Percentiles rank a stretch among this genome's conserved stretches.
These are phyloP conservation scores for Lasioglossum lativentre DNA, from an alignment of 2,888 invertebrate genomes.

Conservation along the genomic window DNA sequence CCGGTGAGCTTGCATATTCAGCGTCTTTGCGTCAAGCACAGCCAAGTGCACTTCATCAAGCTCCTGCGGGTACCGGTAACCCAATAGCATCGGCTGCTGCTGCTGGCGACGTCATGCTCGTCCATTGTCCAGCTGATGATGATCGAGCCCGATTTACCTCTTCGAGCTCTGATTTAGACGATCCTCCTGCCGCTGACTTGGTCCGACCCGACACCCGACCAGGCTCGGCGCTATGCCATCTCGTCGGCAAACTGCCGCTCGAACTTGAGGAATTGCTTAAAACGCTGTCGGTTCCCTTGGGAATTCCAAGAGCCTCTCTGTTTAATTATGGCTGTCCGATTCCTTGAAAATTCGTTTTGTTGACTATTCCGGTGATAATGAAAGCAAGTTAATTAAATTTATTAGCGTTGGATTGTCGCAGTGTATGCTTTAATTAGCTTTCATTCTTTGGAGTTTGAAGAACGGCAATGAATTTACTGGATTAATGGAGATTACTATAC, in stretches of 20 bases:
- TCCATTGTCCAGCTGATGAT: constrained; percentile 54
- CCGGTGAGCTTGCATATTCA: constrained; percentile 83
- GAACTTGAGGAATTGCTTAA: neutral
- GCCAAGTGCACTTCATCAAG: constrained; percentile 80
- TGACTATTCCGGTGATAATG: neutral
- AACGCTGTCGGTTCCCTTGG: neutral
- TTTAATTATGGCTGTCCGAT: neutral
- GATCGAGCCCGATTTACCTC: constrained; percentile 22
- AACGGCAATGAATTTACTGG: no score
- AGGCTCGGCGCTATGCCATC: neutral
- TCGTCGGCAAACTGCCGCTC: neutral
- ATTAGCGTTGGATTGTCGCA: no score
- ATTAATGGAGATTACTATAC: no score
- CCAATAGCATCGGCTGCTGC: constrained; percentile 59
- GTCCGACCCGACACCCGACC: neutral
- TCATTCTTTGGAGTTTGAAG: no score
- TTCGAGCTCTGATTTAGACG: neutral
- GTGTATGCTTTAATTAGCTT: no score
- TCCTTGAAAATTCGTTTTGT: neutral
- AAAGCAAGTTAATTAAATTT: no score
- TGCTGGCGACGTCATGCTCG: constrained; percentile 59
- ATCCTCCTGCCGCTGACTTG: neutral
- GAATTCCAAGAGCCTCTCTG: neutral
- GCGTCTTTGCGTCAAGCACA: constrained; percentile 78
- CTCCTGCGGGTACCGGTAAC: constrained; percentile 57